A percentile compares a stretch with the other conserved stretches of the same genome.
phyloP scores from a whole-genome alignment of 1,140 invertebrate species.

The Brachystomella parvula region DNA sequence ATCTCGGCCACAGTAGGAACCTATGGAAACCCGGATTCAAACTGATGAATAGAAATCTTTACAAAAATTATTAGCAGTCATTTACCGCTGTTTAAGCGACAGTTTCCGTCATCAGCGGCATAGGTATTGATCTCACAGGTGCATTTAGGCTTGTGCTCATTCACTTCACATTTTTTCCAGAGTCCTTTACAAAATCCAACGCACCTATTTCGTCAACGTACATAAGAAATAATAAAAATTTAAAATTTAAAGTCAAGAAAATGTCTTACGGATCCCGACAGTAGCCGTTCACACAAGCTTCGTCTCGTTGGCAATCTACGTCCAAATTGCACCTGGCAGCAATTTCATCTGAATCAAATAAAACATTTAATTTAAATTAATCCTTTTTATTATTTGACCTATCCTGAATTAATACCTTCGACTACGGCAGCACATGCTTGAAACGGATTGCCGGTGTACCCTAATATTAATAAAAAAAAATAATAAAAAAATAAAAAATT shows the following conservation, averaged over 20 bases:
- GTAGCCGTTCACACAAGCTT: conserved; percentile 55
- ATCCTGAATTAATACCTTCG: conserved; percentile 42
- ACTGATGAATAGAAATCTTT: neutral
- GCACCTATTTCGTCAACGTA: too few relatives aligned
- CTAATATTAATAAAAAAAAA: conserved; percentile 40
- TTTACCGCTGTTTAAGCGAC: conserved; percentile 32
- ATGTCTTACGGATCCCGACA: conserved; percentile 54
- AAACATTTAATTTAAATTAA: conserved; percentile 1
- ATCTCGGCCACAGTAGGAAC: conserved; percentile 37
- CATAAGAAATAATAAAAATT: neutral
- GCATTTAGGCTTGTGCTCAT: conserved; percentile 36
- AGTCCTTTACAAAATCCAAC: conserved; percentile 41
- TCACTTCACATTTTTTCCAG: conserved; percentile 37
- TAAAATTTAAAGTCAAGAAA: neutral
- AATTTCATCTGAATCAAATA: conserved; percentile 30
- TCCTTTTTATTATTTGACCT: neutral
- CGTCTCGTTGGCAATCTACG: conserved; percentile 56
- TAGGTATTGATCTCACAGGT: conserved; percentile 37
- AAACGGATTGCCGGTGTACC: conserved; percentile 71
- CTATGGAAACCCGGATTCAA: conserved; percentile 8
- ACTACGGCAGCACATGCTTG: conserved; percentile 57
- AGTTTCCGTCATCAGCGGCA: conserved; percentile 36
- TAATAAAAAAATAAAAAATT: conserved; percentile 16
- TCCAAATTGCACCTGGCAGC: conserved; percentile 51
- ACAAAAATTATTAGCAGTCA: neutral